Base-by-base conservation (phyloP, 1,140 invertebrate species). In the Camponotus floridanus region DNA sequence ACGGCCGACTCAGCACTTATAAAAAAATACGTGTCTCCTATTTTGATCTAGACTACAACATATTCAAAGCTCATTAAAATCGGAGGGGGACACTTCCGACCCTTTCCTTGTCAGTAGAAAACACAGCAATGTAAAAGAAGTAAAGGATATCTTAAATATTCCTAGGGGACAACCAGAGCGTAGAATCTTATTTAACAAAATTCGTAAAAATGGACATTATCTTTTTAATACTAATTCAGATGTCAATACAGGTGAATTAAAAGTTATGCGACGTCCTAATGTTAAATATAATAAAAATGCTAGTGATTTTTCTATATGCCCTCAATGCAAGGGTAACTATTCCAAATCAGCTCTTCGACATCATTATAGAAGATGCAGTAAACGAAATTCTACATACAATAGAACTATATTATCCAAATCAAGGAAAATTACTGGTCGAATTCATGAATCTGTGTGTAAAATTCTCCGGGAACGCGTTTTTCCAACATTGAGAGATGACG, bases 131-230 rank as follows among this genome's bases (percentile, higher is more conserved):
- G 15, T 9, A 3, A 9, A 71, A 51, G 68, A 71, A 71, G 42
- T 71, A 8, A 31, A 71, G 1, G 21, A 71, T 1, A 71, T 71
- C 8, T 4, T 71, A 0, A 18, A 2, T 68, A 33, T 71, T 33
- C 68, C 68, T 1, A 71, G 31, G 8, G 68, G 68, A 48, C 68
- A 2, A 33, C 5, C 45, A 48, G 13, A 71, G 15, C 45, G 68
- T 8, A 51, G 68, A 71, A 15, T 51, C 9, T 48, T 71, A 1
- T 31, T 71, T 18, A 33, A 18, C 2, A 15, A 51, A 71, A 51
- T 71, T 71, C 45, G 68, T 31, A 51, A 71, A 51, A 71, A 71
- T 51, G 68, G 68, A 3, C 45, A 71, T 15, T 71, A 45, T 51
- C 15, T 31, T 51, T 71, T 71, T 71, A 71, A 71, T 18, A 71